Base-by-base conservation (phyloP, 2,113 vertebrate genomes). In the Otis tarda region DNA sequence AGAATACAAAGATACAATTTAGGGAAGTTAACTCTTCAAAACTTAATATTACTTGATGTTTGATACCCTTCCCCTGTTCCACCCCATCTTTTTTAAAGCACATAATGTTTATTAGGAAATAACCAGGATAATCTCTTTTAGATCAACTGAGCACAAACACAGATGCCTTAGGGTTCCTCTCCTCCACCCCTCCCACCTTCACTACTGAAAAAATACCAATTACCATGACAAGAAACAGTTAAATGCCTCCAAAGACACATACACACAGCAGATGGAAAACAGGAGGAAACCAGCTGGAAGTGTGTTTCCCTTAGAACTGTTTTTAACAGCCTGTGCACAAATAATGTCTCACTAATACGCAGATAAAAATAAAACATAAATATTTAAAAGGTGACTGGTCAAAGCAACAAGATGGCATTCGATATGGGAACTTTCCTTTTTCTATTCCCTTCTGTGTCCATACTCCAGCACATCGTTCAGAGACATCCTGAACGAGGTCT, bases 281-380 rank as follows among this genome's bases (percentile, higher is more conserved):
- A 97, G 97, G 96, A 97, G 96, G 97, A 98, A 97, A 97, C 97
- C 98, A 98, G 98, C 98, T 98, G 98, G 96, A 98, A 98, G 97
- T 95, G 97, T 97, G 98, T 97, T 98, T 98, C 97, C 98, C 97
- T 98, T 97, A 96, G 97, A 97, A 98, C 97, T 98, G 97, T 97
- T 98, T 97, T 97, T 97, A 98, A 98, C 97, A 98, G 97, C 95
- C 97, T 98, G 97, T 94, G 96, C 97, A 97, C 97, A 98, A 98
- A 98, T 98, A 97, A 97, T 96, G 97, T 97, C 93, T 97, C 97
- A 97, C 97, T 97, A 97, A 97, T 96, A 83, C 79, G 94, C 97
- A 98, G 97, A 98, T 97, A 97, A 97, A 98, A 97, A 98, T 97
- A 97, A 97, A 97, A 95, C 97, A 96, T 97, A 98, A 98, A 98